Evolutionary conservation across 2,797 vertebrate species (phyloP).

Genomic region (Momotus momota): DNA sequence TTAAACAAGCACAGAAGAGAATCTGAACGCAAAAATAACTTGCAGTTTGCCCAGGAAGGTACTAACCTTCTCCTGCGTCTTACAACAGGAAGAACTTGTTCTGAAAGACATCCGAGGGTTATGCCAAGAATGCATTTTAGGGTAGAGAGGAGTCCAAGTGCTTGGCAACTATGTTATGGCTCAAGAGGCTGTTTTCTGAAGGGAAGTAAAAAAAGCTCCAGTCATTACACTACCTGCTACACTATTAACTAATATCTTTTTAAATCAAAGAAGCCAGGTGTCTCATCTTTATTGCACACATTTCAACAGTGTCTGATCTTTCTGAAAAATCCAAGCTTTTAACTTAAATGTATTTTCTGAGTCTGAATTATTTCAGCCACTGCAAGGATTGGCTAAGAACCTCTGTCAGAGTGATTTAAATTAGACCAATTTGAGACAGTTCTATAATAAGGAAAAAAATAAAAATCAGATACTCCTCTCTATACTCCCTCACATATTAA

Average conservation of each 20-base stretch:
- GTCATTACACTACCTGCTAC: not conserved
- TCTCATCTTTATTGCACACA: not conserved
- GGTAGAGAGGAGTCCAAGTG: not conserved
- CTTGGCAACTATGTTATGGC: not conserved
- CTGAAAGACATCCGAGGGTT: not conserved
- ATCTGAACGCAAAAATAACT: not conserved
- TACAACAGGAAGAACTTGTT: not conserved
- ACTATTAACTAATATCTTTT: not conserved
- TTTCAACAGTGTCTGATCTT: not conserved
- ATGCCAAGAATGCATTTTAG: not conserved
- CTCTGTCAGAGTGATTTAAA: not conserved
- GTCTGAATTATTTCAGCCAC: not conserved
- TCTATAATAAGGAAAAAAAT: not conserved
- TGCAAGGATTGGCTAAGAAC: not conserved
- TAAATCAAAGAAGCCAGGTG: accelerated
- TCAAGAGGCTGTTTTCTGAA: not conserved
- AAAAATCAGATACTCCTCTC: not conserved
- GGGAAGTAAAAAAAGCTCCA: not conserved
- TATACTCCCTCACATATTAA: not conserved
- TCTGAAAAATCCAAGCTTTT: not conserved
- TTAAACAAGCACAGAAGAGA: not conserved
- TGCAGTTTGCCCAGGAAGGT: not conserved
- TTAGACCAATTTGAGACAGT: not conserved
- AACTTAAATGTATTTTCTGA: not conserved
- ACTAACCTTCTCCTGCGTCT: not conserved